Percentiles rank a stretch among this genome's conserved stretches.
Conservation (phyloP, 2,113 vertebrate genomes). For the Anarhynchus alexandrinus region DNA sequence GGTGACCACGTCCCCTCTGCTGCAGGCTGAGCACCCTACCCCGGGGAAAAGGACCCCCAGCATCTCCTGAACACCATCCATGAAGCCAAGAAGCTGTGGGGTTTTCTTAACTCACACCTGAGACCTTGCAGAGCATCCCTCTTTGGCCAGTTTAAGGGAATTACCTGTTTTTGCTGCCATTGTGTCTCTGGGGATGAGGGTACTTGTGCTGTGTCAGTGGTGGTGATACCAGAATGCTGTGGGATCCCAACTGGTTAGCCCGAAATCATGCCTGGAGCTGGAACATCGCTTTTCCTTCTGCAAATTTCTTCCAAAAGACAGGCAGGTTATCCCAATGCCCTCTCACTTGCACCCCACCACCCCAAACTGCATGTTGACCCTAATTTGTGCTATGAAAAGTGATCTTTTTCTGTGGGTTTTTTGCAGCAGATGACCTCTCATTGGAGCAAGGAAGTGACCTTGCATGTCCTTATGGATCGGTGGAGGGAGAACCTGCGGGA, state of each 20-base stretch:
- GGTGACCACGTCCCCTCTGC: fast-evolving
- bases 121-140: neutral
- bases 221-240: neutral
- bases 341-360: no score
- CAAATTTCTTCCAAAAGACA: neutral
- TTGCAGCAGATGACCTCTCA: neutral
- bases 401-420: neutral
- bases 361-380: neutral
- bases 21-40: fast-evolving
- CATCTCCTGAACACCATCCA: neutral
- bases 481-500: neutral
- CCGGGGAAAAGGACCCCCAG: fast-evolving
- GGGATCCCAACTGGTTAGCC: neutral
- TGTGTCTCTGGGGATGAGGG: neutral
- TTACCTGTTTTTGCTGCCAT: neutral
- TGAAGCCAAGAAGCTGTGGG: fast-evolving
- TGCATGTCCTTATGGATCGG: fast-evolving
- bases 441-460: neutral
- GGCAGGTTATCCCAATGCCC: neutral
- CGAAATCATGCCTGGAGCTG: neutral
- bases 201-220: neutral
- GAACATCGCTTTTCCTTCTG: neutral
- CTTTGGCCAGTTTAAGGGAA: neutral
- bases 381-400: neutral
- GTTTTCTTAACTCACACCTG: neutral